phyloP scores from a whole-genome alignment of 2,113 vertebrate species.

The Natator depressus region DNA sequence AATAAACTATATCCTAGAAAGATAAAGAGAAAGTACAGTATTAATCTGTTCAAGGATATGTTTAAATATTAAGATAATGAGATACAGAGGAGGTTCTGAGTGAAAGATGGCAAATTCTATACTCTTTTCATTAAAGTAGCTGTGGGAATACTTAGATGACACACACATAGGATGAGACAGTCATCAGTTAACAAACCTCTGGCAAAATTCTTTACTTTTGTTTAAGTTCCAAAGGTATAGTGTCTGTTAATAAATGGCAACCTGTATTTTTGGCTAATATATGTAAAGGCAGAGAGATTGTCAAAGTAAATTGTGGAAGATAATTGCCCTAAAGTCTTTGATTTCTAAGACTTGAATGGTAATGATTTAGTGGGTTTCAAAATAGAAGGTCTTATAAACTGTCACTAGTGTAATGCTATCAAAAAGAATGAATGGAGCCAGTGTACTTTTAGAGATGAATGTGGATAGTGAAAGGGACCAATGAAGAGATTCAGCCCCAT shows the following conservation, averaged over 20 bases:
- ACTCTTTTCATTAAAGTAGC: constrained; percentile 10
- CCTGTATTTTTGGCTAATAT: constrained; percentile 8
- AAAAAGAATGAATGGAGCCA: constrained; percentile 14
- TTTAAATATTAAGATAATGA: constrained; percentile 33
- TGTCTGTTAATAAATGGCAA: not conserved
- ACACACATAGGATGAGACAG: constrained; percentile 37
- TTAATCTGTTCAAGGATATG: not conserved
- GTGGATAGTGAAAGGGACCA: not conserved
- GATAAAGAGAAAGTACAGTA: not conserved
- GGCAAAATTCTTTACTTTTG: not conserved
- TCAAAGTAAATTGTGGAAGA: constrained; percentile 33
- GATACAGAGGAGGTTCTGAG: constrained; percentile 29
- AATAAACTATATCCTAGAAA: not conserved
- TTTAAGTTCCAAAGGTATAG: not conserved
- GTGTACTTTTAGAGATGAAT: not conserved
- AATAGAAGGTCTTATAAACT: not conserved
- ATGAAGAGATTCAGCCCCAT: not conserved
- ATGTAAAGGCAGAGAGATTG: constrained; percentile 17
- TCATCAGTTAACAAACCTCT: not conserved
- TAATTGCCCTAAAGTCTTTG: constrained; percentile 33
- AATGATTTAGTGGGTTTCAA: not conserved
- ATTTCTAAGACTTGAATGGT: not conserved
- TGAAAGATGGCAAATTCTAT: not conserved
- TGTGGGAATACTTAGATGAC: not conserved
- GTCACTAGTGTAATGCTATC: not conserved